These are phyloP conservation scores for Fistularia commersonii DNA, from an alignment of 2,797 vertebrate genomes.

Conservation along the genomic window DNA sequence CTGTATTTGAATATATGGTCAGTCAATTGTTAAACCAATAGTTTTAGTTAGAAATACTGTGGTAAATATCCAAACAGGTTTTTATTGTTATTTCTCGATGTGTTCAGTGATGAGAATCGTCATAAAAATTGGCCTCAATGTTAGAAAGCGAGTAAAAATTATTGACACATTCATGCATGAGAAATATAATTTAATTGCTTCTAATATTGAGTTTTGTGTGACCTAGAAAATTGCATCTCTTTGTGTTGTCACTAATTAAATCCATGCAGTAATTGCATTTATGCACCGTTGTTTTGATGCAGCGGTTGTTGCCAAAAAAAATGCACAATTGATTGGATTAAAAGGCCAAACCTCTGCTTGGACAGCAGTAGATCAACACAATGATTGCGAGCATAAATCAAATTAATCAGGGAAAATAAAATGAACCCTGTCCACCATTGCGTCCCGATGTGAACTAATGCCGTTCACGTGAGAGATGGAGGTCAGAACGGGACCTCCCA, in stretches of 20 bases:
- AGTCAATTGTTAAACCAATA: too few relatives aligned
- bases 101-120: too few relatives aligned
- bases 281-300: constrained; percentile 33
- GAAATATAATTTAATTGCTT: too few relatives aligned
- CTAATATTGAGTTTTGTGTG: too few relatives aligned
- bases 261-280: constrained; percentile 9
- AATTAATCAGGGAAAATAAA: constrained; percentile 53
- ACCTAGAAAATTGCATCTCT: constrained; percentile 18
- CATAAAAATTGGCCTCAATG: too few relatives aligned
- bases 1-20: too few relatives aligned
- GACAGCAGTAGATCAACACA: constrained; percentile 43
- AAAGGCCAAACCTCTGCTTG: constrained; percentile 32
- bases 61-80: too few relatives aligned
- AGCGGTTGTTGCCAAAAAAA: constrained; percentile 39
- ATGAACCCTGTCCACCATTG: not conserved
- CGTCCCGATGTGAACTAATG: constrained; percentile 45
- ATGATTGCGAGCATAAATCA: constrained; percentile 62
- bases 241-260: constrained; percentile 18
- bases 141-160: too few relatives aligned
- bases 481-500: constrained; percentile 51
- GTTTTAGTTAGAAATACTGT: too few relatives aligned
- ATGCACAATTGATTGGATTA: constrained; percentile 45
- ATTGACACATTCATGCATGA: too few relatives aligned
- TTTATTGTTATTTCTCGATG: too few relatives aligned
- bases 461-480: constrained; percentile 36